These are phyloP conservation scores for Pocillopora meandrina DNA, from an alignment of 92 coral and sea anemone species.

Conservation along the genomic window DNA sequence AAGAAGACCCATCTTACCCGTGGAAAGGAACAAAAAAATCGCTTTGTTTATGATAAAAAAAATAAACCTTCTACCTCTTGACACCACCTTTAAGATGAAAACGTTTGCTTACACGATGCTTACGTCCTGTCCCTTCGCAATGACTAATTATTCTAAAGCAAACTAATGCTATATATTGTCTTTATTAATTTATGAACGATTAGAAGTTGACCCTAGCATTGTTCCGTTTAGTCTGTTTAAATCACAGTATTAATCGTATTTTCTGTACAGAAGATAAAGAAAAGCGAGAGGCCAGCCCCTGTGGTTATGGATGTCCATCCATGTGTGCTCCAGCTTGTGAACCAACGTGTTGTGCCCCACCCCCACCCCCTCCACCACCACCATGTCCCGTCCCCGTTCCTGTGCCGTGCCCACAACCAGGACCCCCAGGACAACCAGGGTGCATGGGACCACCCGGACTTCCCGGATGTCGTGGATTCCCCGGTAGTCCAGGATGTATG, in stretches of 20 bases:
- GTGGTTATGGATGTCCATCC: constrained; percentile 77
- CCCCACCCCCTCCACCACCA: constrained; percentile 75
- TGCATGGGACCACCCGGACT: constrained; percentile 92
- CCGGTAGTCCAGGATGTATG: constrained; percentile 77
- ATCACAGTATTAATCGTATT: not conserved
- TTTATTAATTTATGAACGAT: no score
- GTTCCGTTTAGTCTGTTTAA: not conserved
- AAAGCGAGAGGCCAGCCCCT: constrained; percentile 83
- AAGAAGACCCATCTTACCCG: no score
- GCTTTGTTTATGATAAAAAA: no score
- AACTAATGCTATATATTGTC: no score
- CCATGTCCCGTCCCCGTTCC: constrained; percentile 63
- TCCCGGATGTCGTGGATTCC: constrained; percentile 78
- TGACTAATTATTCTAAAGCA: no score
- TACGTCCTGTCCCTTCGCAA: no score
- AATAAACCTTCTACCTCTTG: no score
- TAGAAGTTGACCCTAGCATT: no score
- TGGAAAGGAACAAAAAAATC: no score
- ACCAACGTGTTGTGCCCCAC: constrained; percentile 70
- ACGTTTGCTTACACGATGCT: no score
- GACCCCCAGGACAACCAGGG: constrained; percentile 95
- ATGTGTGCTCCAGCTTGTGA: constrained; percentile 75
- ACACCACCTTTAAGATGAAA: no score
- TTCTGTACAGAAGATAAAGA: constrained; percentile 26
- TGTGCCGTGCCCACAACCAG: constrained; percentile 74